Conservation (phyloP, 2,888 invertebrate species). For the Caenorhabditis virilis region DNA sequence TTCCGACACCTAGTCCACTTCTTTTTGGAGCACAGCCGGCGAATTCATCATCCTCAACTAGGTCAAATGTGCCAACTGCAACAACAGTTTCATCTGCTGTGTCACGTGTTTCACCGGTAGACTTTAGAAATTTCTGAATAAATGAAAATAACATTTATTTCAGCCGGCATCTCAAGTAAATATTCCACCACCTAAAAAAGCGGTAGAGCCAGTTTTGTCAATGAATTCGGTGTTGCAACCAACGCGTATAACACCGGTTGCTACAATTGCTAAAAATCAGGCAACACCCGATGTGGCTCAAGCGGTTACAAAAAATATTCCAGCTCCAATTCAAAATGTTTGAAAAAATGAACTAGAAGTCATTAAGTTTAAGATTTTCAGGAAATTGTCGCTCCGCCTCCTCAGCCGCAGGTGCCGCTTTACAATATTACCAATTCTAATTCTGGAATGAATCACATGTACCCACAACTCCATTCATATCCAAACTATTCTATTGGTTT, state of each 20-base stretch:
- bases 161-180: slow-evolving; percentile 5
- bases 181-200: slow-evolving; percentile 16
- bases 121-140: no score
- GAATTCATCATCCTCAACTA: no score
- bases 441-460: slow-evolving; percentile 4
- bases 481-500: slow-evolving; percentile 15
- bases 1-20: slow-evolving; percentile 38
- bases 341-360: no score
- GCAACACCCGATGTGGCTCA: no score
- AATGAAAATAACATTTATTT: no score
- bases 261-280: no score
- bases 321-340: no score
- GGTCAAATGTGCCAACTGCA: neutral
- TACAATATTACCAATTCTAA: slow-evolving; percentile 35
- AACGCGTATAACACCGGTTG: slow-evolving; percentile 10
- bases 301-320: no score
- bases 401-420: slow-evolving; percentile 17
- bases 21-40: slow-evolving; percentile 23
- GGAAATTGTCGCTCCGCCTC: neutral
- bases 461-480: slow-evolving; percentile 20
- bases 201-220: slow-evolving; percentile 18
- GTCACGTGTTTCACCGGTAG: no score
- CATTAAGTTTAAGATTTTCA: neutral
- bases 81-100: neutral
- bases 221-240: slow-evolving; percentile 22